Base-by-base conservation (phyloP, 2,113 vertebrate species). In the Oxyruncus cristatus region DNA sequence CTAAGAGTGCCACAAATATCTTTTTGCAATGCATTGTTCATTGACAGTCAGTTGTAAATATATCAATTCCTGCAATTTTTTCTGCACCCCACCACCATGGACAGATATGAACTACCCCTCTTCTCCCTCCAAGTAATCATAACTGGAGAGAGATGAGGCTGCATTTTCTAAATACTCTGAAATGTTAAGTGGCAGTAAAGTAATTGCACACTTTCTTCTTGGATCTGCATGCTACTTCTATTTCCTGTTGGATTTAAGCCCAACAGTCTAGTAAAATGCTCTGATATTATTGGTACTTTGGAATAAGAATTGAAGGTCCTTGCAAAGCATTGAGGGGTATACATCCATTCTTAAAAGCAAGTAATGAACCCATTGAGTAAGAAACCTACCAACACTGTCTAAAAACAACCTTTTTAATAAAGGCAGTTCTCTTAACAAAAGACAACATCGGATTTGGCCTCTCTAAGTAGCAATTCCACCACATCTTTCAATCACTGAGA, bases 1-100 rank as follows among this genome's bases (percentile, higher is more conserved):
- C 22, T 30, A 14, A 50, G 37, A 33, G 13, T 44, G 24, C 19
- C 8, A 1, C 53, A 23, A 49, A 18, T 68, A 6, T 19, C 6
- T 28, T 84, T 55, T 50, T 88, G 15, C 18, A 44, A 5, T 44
- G 21, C 21, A 1, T 5, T 72, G 16, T 53, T 89, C 4, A 10
- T 27, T 46, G 42, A 19, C 1, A 2, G 0, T 0, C 9, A 14
- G 18, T 11, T 81, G 27, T 39, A 56, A 50, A 30, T 61, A 26
- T 1, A 10, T 56, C 4, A 37, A 10, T 78, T 72, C 14, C 47
- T 6, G 1, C 2, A 7, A 9, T 30, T 55, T 41, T 65, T 77
- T 63, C 46, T 92, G 23, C 4, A 35, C 14, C 27, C 28, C 8
- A 32, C 17, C 6, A 19, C 27, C 28, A 15, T 70, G n/a, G 23